phyloP scores from a whole-genome alignment of 2,797 vertebrate species.

The Tympanoctomys barrerae region DNA sequence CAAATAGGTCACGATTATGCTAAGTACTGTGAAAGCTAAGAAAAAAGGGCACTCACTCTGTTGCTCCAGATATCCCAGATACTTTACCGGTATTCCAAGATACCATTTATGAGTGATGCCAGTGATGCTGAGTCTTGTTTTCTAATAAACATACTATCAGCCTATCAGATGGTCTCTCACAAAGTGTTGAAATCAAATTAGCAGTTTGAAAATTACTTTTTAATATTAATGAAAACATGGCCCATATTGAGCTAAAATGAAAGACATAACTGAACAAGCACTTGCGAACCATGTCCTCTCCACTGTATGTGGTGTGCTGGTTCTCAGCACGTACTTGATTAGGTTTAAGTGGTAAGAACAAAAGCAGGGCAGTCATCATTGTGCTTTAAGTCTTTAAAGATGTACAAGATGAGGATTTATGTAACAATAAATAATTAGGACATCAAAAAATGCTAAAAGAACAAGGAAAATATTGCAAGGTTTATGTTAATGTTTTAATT shows the following conservation, averaged over 20 bases:
- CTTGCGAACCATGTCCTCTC: background rate
- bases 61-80: background rate
- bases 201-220: background rate
- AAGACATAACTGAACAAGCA: background rate
- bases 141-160: background rate
- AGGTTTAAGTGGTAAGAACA: background rate
- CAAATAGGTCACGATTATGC: conserved; percentile 6
- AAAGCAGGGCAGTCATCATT: background rate
- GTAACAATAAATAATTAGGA: background rate
- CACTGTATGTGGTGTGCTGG: background rate
- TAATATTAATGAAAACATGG: conserved; percentile 35
- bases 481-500: too few relatives aligned
- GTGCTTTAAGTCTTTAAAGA: background rate
- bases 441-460: too few relatives aligned
- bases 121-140: background rate
- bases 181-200: background rate
- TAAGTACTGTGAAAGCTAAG: background rate
- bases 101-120: background rate
- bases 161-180: background rate
- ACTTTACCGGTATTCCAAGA: background rate
- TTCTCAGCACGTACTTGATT: background rate
- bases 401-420: background rate
- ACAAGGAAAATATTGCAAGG: too few relatives aligned
- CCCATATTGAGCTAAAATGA: background rate
- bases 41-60: background rate